Conservation (phyloP, 2,888 invertebrate species). For the Drosophila borborema region DNA sequence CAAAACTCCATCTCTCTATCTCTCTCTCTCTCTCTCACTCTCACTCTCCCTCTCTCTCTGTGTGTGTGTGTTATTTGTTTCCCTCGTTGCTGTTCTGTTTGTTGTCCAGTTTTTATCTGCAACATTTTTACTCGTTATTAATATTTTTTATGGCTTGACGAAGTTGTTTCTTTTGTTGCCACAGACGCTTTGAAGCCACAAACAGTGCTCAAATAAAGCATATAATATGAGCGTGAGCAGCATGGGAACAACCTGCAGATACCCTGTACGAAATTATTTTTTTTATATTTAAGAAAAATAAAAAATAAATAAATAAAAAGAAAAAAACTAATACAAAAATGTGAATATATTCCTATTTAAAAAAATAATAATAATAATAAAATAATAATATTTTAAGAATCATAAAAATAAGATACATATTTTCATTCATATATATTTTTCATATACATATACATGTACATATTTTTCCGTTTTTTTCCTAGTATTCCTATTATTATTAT, state of each 20-base stretch:
- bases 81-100: constrained; percentile 15
- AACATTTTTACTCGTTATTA: constrained; percentile 50
- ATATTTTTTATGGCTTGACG: constrained; percentile 54
- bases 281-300: too few species aligned
- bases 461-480: too few species aligned
- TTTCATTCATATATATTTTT: too few species aligned
- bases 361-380: too few species aligned
- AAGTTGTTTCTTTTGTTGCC: constrained; percentile 35
- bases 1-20: constrained; percentile 26
- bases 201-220: constrained; percentile 28
- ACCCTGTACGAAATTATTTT: background rate
- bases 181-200: constrained; percentile 39
- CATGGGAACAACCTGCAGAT: background rate
- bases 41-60: background rate
- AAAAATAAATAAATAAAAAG: too few species aligned
- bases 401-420: too few species aligned
- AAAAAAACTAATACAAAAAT: too few species aligned
- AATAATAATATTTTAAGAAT: too few species aligned
- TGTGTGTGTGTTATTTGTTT: constrained; percentile 7
- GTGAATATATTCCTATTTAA: too few species aligned
- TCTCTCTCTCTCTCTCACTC: background rate
- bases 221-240: background rate
- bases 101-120: constrained; percentile 26
- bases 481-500: too few species aligned
- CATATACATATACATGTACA: too few species aligned